Percentiles rank a stretch among this genome's conserved stretches.
phyloP scores from a whole-genome alignment of 2,113 vertebrate species.

The Sphaerodactylus townsendi region DNA sequence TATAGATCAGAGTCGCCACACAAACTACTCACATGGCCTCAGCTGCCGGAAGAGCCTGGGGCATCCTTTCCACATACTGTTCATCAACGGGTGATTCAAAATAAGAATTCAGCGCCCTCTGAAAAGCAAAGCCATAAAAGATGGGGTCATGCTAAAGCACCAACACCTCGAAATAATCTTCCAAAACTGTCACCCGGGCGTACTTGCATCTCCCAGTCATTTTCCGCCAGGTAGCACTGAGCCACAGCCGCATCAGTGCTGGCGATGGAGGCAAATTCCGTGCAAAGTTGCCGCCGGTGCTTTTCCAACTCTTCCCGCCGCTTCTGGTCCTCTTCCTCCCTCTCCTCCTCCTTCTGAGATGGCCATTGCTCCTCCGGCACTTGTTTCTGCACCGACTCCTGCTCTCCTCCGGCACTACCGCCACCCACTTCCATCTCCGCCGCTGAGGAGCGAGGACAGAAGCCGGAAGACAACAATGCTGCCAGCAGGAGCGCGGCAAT shows the following conservation, averaged over 20 bases:
- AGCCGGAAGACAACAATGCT: accelerated
- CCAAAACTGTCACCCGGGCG: background rate
- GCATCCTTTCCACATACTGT: background rate
- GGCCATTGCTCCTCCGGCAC: background rate
- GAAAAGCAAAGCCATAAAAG: conserved; percentile 49
- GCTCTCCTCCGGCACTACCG: background rate
- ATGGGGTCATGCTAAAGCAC: background rate
- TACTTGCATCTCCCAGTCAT: conserved; percentile 89
- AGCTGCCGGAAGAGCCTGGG: accelerated
- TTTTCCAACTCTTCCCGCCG: conserved; percentile 55
- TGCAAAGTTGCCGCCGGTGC: conserved; percentile 72
- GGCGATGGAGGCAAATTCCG: conserved; percentile 79
- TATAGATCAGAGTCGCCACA: background rate
- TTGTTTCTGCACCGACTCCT: too few relatives aligned
- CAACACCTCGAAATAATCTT: too few relatives aligned
- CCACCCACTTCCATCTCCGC: background rate
- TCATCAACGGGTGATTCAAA: conserved; percentile 62
- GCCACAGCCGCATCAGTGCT: conserved; percentile 75
- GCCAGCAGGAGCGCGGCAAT: too few relatives aligned
- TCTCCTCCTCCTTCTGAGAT: background rate
- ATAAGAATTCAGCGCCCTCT: conserved; percentile 76
- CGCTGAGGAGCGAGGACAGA: accelerated
- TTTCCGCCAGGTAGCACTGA: conserved; percentile 79
- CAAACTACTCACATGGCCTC: conserved; percentile 55
- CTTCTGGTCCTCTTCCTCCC: accelerated